These are phyloP conservation scores for Todiramphus saurophagus DNA, from an alignment of 2,113 vertebrate species.

Conservation along the genomic window DNA sequence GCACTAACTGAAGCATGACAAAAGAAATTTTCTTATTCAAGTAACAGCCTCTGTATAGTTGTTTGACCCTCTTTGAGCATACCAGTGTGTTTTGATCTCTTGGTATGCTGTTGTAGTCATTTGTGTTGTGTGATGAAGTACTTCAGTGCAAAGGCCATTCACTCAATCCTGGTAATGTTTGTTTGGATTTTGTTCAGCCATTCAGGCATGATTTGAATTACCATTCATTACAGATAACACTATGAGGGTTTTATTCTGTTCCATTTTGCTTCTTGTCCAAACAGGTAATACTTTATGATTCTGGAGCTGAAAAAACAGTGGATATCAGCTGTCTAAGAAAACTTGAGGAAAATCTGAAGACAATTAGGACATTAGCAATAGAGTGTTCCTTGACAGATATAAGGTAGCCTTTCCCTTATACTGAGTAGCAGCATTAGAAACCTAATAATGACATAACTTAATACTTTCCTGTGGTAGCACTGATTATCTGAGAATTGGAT, in stretches of 20 bases:
- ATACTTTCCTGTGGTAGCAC: not conserved
- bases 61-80: not conserved
- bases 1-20: not conserved
- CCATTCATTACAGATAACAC: not conserved
- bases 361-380: conserved; percentile 71
- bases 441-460: not conserved
- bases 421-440: not conserved
- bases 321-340: conserved; percentile 76
- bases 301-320: conserved; percentile 79
- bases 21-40: not conserved
- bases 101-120: rapidly evolving
- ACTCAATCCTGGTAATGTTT: not conserved
- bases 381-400: conserved; percentile 87
- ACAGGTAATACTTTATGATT: conserved; percentile 88
- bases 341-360: conserved; percentile 76
- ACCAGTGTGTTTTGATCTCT: not conserved
- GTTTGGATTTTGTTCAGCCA: not conserved
- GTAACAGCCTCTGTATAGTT: not conserved
- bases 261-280: not conserved
- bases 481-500: not conserved
- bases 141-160: not conserved
- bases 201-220: not conserved
- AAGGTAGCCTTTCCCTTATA: conserved; percentile 75
- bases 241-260: not conserved
- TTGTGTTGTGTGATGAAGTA: not conserved